phyloP scores from a whole-genome alignment of 2,797 vertebrate species.

The Rousettus madagascariensis region DNA sequence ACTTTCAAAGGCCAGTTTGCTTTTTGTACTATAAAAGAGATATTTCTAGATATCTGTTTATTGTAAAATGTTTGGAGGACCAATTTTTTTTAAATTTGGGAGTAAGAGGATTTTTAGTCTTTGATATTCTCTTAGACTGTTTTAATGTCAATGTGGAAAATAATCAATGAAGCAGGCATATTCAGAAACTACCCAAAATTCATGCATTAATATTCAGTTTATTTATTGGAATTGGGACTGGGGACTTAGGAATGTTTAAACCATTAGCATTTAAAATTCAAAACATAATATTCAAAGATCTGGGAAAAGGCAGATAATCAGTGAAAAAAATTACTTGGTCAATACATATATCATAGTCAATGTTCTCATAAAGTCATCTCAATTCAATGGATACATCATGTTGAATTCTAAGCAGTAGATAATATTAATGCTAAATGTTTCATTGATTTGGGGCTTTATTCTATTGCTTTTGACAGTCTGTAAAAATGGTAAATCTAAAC shows the following conservation, averaged over 20 bases:
- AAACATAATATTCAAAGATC: background rate
- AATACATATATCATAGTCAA: background rate
- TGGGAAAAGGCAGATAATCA: background rate
- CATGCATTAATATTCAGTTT: background rate
- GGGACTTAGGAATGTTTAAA: background rate
- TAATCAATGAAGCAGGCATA: background rate
- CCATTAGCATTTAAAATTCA: background rate
- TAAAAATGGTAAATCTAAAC: background rate
- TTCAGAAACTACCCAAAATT: background rate
- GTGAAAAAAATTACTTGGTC: background rate
- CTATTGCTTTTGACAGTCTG: background rate
- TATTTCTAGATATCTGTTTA: background rate
- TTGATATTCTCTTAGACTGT: background rate
- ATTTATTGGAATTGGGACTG: background rate
- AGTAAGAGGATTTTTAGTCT: background rate
- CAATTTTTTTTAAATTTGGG: background rate
- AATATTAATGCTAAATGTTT: background rate
- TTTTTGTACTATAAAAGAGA: background rate
- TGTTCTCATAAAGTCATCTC: background rate
- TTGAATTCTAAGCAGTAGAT: background rate
- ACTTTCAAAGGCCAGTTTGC: background rate
- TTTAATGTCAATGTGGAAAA: no score
- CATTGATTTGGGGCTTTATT: background rate
- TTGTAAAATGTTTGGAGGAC: background rate
- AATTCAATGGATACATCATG: background rate